These are phyloP conservation scores for Leucopsar rothschildi DNA, from an alignment of 2,113 vertebrate genomes.

Conservation along the genomic window DNA sequence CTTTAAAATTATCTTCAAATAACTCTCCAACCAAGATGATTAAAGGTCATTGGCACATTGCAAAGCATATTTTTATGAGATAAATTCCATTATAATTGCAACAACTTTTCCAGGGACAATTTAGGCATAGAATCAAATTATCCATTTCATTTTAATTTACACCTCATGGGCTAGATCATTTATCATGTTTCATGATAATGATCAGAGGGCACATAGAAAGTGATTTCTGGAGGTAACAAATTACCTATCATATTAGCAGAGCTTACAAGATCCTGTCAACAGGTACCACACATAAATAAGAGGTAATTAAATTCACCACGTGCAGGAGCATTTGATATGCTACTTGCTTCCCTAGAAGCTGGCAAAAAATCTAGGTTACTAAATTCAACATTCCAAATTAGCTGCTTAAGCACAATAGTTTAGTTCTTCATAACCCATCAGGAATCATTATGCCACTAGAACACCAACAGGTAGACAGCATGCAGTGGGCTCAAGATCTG, in stretches of 20 bases:
- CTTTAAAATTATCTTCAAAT: constrained; percentile 17
- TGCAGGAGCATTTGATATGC: constrained; percentile 64
- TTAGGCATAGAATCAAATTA: constrained; percentile 80
- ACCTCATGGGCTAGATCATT: constrained; percentile 74
- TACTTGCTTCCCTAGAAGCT: constrained; percentile 64
- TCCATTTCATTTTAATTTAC: constrained; percentile 80
- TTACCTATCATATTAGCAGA: constrained; percentile 75
- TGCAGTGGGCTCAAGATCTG: constrained; percentile 37
- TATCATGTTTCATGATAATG: constrained; percentile 79
- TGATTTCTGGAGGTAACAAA: constrained; percentile 78
- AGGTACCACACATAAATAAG: constrained; percentile 73
- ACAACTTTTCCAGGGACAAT: constrained; percentile 67
- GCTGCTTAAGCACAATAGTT: constrained; percentile 54
- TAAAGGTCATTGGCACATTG: constrained; percentile 64
- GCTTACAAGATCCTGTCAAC: constrained; percentile 77
- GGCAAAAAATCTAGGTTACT: constrained; percentile 60
- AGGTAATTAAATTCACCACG: constrained; percentile 78
- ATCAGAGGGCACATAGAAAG: constrained; percentile 75
- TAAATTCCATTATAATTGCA: constrained; percentile 71
- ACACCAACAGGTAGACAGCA: constrained; percentile 61
- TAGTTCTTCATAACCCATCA: constrained; percentile 58
- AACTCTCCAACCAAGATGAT: constrained; percentile 33
- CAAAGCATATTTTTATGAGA: constrained; percentile 62
- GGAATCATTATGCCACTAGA: constrained; percentile 44
- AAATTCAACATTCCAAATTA: constrained; percentile 63